Percentiles rank a stretch among this genome's conserved stretches.
Evolutionary conservation across 2,888 invertebrate species (phyloP).

Genomic region (Margaritifera margaritifera): DNA sequence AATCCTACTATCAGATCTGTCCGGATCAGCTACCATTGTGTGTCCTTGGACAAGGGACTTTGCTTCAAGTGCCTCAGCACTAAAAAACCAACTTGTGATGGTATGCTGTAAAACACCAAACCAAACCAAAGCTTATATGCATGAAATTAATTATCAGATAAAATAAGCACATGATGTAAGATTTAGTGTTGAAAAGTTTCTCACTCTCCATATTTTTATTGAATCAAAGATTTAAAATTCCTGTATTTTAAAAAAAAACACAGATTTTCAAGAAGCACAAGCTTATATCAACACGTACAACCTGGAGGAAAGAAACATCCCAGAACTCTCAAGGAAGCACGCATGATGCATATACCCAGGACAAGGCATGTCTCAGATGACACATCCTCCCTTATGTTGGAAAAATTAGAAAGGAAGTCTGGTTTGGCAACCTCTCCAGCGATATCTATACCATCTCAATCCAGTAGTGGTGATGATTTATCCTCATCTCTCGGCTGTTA

Average conservation of each 20-base stretch:
- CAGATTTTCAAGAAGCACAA: not conserved
- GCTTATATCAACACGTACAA: not conserved
- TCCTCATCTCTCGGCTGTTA: constrained; percentile 48
- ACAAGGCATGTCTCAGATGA: constrained; percentile 52
- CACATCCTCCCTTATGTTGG: constrained; percentile 30
- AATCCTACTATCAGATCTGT: too few relatives aligned
- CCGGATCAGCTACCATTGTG: too few relatives aligned
- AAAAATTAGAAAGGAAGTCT: constrained; percentile 26
- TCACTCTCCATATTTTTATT: too few relatives aligned
- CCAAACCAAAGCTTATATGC: too few relatives aligned
- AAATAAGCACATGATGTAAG: too few relatives aligned
- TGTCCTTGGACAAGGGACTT: too few relatives aligned
- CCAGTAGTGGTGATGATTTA: constrained; percentile 42
- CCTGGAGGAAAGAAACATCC: constrained; percentile 16
- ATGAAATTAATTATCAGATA: too few relatives aligned
- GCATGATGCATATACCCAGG: constrained; percentile 34
- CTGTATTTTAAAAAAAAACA: too few relatives aligned
- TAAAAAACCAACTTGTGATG: too few relatives aligned
- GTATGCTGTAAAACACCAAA: too few relatives aligned
- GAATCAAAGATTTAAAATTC: too few relatives aligned
- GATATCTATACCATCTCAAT: constrained; percentile 40
- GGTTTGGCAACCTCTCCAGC: constrained; percentile 37
- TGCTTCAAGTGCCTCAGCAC: too few relatives aligned
- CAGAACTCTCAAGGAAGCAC: constrained; percentile 49
- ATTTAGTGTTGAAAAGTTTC: constrained; percentile 2